phyloP scores from a whole-genome alignment of 2,113 vertebrate genomes.

The Scatophagus argus region DNA sequence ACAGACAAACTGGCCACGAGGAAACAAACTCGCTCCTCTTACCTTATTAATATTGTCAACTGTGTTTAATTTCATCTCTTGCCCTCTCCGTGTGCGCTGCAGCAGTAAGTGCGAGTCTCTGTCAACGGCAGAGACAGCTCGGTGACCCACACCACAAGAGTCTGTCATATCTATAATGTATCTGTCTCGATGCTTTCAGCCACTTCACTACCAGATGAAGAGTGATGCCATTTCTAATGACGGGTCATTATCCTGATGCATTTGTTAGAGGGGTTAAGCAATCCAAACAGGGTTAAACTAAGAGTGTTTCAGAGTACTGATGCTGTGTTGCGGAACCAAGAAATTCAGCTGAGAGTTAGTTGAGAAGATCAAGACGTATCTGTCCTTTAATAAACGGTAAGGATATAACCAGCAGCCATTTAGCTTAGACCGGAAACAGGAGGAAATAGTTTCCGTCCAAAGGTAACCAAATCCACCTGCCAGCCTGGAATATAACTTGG shows the following conservation, averaged over 20 bases:
- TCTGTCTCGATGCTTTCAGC: slow-evolving; percentile 67
- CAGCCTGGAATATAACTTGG: background rate
- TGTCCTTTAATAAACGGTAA: background rate
- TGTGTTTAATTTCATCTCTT: slow-evolving; percentile 76
- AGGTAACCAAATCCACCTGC: background rate
- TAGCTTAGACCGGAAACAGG: background rate
- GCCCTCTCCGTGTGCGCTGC: slow-evolving; percentile 30
- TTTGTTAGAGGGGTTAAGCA: slow-evolving; percentile 52
- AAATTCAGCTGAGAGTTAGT: background rate
- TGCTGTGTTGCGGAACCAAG: slow-evolving; percentile 10
- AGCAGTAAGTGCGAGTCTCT: slow-evolving; percentile 44
- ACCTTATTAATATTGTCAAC: slow-evolving; percentile 78
- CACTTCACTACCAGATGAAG: slow-evolving; percentile 57
- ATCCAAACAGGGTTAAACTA: slow-evolving; percentile 29
- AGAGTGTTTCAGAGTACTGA: background rate
- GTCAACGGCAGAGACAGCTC: slow-evolving; percentile 67
- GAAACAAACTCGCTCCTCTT: slow-evolving; percentile 70
- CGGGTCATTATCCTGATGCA: slow-evolving; percentile 47
- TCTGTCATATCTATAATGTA: slow-evolving; percentile 77
- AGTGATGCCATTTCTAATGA: slow-evolving; percentile 58
- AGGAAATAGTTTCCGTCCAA: background rate
- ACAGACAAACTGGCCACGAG: slow-evolving; percentile 67
- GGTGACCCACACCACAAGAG: slow-evolving; percentile 68
- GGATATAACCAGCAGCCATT: background rate
- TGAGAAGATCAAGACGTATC: background rate